Percentiles rank a stretch among this genome's conserved stretches.
Evolutionary conservation across 2,888 invertebrate species (phyloP).

Genomic region (Tipula helvola): DNA sequence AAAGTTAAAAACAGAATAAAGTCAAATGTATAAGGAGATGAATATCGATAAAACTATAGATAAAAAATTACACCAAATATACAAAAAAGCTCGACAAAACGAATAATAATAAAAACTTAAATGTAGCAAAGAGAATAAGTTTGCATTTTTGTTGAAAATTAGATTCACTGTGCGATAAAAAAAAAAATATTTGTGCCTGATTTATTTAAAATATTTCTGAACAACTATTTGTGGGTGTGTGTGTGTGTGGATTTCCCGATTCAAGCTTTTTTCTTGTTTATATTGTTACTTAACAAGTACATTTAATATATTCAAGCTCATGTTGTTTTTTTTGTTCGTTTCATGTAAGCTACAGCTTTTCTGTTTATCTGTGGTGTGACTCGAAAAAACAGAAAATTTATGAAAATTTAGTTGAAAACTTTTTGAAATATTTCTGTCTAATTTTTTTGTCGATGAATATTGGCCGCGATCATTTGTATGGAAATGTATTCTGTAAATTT

Average conservation of each 20-base stretch:
- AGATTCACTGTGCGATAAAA: not conserved
- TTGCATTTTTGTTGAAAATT: conserved; percentile 4
- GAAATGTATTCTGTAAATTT: too few relatives aligned
- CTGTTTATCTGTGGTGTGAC: not conserved
- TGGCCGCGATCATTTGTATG: too few relatives aligned
- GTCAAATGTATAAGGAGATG: not conserved
- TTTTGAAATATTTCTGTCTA: too few relatives aligned
- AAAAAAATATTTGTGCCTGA: not conserved
- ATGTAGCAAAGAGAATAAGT: not conserved
- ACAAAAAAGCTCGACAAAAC: not conserved
- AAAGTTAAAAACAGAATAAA: not conserved
- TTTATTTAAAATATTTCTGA: not conserved
- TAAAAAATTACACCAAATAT: not conserved
- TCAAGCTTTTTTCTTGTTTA: not conserved
- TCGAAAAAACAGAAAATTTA: not conserved
- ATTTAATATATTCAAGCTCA: not conserved
- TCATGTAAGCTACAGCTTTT: not conserved
- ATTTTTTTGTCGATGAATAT: too few relatives aligned
- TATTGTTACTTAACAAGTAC: not conserved
- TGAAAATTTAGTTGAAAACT: not conserved
- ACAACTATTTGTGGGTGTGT: not conserved
- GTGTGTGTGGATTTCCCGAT: not conserved
- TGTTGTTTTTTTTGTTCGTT: not conserved
- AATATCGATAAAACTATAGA: not conserved
- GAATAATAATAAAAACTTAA: not conserved